Conservation (phyloP, 2,797 vertebrate genomes). For the Prionace glauca region DNA sequence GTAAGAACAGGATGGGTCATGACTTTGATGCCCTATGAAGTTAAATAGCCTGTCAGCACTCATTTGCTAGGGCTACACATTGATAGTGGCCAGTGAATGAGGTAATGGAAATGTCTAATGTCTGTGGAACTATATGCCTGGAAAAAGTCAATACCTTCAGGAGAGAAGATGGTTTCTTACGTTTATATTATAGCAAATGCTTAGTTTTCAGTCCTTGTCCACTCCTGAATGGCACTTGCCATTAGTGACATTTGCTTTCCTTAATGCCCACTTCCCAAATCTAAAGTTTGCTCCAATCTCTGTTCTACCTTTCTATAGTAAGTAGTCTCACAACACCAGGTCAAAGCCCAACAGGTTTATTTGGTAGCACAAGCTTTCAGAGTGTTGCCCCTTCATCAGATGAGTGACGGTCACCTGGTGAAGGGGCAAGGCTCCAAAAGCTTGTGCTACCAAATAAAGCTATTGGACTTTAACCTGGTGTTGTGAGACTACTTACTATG, state of each 20-base stretch:
- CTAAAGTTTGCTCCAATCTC: background rate
- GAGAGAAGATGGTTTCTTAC: background rate
- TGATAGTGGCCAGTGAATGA: background rate
- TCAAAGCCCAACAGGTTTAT: no score
- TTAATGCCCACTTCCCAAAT: background rate
- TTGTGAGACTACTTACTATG: no score
- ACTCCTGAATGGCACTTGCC: background rate
- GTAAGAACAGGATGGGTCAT: background rate
- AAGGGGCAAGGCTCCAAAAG: no score
- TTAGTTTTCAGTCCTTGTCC: background rate
- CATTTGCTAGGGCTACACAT: background rate
- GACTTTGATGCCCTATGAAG: background rate
- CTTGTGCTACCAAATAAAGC: no score
- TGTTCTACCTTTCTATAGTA: background rate
- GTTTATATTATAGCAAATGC: background rate
- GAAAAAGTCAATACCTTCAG: background rate
- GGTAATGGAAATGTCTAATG: background rate
- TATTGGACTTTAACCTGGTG: no score
- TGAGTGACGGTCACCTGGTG: no score
- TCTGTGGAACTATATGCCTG: background rate
- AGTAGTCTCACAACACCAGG: no score
- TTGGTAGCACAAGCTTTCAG: no score
- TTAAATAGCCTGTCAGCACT: background rate
- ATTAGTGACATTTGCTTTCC: background rate
- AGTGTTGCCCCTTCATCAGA: no score